Evolutionary conservation across 2,888 invertebrate species (phyloP).

Genomic region (Scaptomyza caliginosa): DNA sequence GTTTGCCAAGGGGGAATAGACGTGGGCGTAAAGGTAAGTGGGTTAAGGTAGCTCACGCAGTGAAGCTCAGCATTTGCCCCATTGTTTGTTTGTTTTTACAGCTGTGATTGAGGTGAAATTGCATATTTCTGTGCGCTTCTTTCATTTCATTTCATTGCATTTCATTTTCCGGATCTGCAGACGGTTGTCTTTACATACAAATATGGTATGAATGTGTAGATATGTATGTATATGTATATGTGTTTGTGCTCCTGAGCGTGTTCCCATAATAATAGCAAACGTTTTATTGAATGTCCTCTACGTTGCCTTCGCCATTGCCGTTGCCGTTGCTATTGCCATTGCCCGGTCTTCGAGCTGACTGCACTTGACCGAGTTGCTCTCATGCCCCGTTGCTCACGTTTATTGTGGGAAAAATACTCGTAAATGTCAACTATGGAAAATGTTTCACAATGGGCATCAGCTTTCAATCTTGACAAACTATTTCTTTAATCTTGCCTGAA

Average conservation of each 20-base stretch:
- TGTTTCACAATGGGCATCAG: conserved; percentile 7
- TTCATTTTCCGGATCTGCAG: conserved; percentile 44
- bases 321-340: background rate
- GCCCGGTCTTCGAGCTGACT: conserved; percentile 35
- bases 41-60: conserved; percentile 3
- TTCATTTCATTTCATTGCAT: conserved; percentile 63
- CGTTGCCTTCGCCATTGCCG: too few species aligned
- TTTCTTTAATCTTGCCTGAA: conserved; percentile 11
- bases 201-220: conserved; percentile 11
- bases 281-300: conserved; percentile 76
- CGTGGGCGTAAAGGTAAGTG: background rate
- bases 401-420: conserved; percentile 22
- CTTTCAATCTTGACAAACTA: conserved; percentile 18
- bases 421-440: conserved; percentile 29
- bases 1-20: background rate
- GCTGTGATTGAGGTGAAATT: conserved; percentile 78
- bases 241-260: conserved; percentile 12
- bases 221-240: background rate
- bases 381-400: conserved; percentile 16
- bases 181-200: conserved; percentile 7
- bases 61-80: conserved; percentile 36
- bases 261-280: conserved; percentile 65
- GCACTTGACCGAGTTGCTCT: conserved; percentile 50
- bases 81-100: conserved; percentile 78
- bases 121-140: conserved; percentile 76